Percentiles rank a stretch among this genome's conserved stretches.
Evolutionary conservation across 2,113 vertebrate genomes (phyloP).

Genomic region (Cepphus grylle): DNA sequence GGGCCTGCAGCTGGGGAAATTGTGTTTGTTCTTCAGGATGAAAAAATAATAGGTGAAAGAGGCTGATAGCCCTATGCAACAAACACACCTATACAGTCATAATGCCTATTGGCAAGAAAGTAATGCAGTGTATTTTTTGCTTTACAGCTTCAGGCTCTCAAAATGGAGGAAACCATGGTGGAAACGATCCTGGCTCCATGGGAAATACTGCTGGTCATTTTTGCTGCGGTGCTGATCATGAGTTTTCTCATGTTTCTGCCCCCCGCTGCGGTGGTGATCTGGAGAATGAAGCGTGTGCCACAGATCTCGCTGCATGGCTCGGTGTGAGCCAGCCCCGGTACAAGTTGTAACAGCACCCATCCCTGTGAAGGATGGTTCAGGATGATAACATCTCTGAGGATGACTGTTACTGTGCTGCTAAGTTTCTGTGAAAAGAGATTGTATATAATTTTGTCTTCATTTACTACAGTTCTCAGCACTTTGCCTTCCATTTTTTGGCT

Average conservation of each 20-base stretch:
- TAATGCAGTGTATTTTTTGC: background rate
- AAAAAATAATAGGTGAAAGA: background rate
- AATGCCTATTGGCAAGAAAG: background rate
- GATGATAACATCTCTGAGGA: accelerated
- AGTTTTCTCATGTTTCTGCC: slow-evolving; percentile 65
- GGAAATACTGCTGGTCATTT: slow-evolving; percentile 67
- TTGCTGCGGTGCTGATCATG: slow-evolving; percentile 63
- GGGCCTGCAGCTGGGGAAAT: background rate
- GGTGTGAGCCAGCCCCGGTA: background rate
- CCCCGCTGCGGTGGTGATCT: slow-evolving; percentile 2
- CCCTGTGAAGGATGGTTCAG: background rate
- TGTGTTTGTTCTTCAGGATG: background rate
- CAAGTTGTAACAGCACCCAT: accelerated
- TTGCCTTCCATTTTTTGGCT: background rate
- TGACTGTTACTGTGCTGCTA: background rate
- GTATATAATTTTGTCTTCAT: background rate
- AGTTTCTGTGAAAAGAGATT: background rate
- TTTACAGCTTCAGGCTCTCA: background rate
- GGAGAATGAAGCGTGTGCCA: slow-evolving; percentile 32
- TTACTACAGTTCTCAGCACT: background rate
- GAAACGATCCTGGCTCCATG: slow-evolving; percentile 12
- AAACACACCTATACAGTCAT: background rate
- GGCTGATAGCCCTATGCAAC: background rate
- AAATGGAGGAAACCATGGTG: background rate
- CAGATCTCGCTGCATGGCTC: slow-evolving; percentile 45